Conservation (phyloP, 2,113 vertebrate species). For the Columba janthina region DNA sequence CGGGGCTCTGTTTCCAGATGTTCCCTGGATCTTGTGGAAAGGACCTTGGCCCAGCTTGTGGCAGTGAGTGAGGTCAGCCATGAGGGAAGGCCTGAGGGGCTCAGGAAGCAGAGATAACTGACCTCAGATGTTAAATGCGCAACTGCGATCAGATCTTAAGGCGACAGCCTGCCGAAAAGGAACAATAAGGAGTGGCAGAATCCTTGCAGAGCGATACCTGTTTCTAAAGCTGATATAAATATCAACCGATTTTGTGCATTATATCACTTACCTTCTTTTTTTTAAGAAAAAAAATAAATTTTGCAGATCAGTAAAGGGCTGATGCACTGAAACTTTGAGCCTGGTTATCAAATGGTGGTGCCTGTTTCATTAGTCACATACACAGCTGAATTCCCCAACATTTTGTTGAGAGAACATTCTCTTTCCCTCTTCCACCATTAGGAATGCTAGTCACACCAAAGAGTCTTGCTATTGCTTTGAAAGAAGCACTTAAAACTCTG, state of each 20-base stretch:
- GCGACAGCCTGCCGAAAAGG: background rate
- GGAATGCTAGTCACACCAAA: background rate
- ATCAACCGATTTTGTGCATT: background rate
- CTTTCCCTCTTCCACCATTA: background rate
- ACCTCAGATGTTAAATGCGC: background rate
- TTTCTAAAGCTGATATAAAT: background rate
- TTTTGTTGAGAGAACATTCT: background rate
- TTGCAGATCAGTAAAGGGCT: background rate
- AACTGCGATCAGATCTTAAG: background rate
- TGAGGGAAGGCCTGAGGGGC: background rate
- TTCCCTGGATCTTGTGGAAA: background rate
- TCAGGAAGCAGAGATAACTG: conserved; percentile 32
- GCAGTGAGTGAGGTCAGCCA: conserved; percentile 32
- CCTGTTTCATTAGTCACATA: background rate
- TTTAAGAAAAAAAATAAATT: too few relatives aligned
- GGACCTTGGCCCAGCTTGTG: background rate
- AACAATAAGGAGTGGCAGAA: background rate
- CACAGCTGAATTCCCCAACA: background rate
- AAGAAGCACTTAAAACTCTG: background rate
- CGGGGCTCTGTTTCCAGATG: conserved; percentile 34
- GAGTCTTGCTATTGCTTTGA: background rate
- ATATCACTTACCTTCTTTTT: background rate
- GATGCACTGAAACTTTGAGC: background rate
- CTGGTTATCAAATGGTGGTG: background rate
- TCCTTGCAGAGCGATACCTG: background rate